Evolutionary conservation across 2,113 vertebrate genomes (phyloP).

Genomic region (Dendrocopos noguchii): DNA sequence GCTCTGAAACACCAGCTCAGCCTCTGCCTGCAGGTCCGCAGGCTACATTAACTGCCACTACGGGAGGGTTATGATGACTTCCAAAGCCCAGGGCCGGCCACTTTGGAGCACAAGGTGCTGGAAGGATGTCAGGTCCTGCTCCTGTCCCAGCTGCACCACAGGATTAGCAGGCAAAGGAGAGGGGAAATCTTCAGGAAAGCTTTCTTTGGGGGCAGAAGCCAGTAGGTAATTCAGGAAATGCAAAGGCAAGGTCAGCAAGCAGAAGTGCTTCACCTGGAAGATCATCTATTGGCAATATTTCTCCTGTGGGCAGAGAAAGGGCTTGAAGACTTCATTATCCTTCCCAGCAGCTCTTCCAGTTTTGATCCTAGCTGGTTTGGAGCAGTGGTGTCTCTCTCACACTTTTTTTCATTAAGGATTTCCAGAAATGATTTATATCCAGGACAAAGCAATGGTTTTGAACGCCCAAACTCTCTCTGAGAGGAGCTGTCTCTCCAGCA

Average conservation of each 20-base stretch:
- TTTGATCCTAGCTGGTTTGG: accelerated
- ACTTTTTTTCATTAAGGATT: neutral
- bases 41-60: neutral
- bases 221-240: neutral
- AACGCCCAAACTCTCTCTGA: neutral
- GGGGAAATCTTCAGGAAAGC: neutral
- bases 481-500: neutral
- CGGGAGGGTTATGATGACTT: neutral
- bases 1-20: neutral
- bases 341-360: neutral
- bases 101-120: neutral
- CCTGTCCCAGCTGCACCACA: accelerated
- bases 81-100: neutral
- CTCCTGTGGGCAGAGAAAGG: neutral
- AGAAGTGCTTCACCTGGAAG: neutral
- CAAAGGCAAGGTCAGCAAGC: neutral
- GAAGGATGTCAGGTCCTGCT: accelerated
- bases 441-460: neutral
- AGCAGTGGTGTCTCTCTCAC: neutral
- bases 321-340: neutral
- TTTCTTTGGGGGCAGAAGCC: neutral
- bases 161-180: neutral
- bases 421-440: neutral
- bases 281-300: neutral
- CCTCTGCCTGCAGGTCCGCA: neutral